Conservation (phyloP, 2,888 invertebrate genomes). For the Venustoraphidia nigricollis region DNA sequence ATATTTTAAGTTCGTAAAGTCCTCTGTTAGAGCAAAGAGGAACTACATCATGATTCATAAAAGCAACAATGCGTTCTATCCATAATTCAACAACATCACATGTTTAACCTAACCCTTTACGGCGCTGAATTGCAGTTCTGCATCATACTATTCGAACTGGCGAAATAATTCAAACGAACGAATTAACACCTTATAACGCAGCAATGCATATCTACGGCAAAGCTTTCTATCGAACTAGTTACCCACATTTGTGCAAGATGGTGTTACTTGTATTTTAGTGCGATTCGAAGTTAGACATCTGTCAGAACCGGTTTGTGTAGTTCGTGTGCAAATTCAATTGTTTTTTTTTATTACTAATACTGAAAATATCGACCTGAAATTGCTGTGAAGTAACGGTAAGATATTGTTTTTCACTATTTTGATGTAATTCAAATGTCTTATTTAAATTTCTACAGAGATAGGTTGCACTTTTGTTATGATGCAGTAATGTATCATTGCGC, state of each 20-base stretch:
- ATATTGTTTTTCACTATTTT: conserved; percentile 4
- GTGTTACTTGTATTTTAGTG: conserved; percentile 2
- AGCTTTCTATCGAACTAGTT: conserved; percentile 1
- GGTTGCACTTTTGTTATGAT: conserved; percentile 9
- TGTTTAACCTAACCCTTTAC: too few species aligned
- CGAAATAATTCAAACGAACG: neutral
- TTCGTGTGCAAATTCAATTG: conserved; percentile 2
- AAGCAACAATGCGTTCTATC: too few species aligned
- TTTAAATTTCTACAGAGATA: conserved; percentile 8
- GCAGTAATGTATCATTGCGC: conserved; percentile 11
- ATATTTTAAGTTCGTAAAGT: too few species aligned
- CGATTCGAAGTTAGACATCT: conserved; percentile 2
- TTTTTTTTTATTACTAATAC: conserved; percentile 2
- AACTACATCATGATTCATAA: too few species aligned
- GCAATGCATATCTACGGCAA: neutral
- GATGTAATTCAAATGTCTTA: conserved; percentile 1
- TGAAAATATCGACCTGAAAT: too few species aligned
- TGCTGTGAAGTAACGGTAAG: too few species aligned
- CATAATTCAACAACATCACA: too few species aligned
- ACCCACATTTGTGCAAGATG: conserved; percentile 3
- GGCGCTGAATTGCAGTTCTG: conserved; percentile 1
- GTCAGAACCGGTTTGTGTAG: conserved; percentile 3
- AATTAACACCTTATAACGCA: conserved; percentile 2
- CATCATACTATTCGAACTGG: neutral
- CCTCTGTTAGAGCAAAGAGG: too few species aligned